A percentile compares a stretch with the other conserved stretches of the same genome.
phyloP scores from a whole-genome alignment of 2,797 vertebrate species.

The Pseudochaenichthys georgianus region DNA sequence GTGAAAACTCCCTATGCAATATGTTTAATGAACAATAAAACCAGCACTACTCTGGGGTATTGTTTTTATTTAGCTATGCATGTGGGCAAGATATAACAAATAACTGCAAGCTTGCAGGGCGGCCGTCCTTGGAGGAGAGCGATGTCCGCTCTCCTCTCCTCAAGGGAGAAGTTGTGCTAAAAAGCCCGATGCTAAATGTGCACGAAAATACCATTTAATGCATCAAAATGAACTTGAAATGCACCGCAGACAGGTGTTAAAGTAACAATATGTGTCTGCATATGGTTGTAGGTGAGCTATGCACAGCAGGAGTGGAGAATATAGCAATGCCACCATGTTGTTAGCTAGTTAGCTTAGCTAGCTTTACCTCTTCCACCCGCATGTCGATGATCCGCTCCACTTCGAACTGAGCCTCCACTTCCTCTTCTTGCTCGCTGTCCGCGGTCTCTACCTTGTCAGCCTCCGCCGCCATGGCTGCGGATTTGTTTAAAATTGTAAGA shows the following conservation, averaged over 20 bases:
- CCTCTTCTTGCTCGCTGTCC: conserved; percentile 90
- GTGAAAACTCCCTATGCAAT: not conserved
- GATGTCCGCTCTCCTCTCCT: conserved; percentile 23
- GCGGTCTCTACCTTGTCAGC: conserved; percentile 75
- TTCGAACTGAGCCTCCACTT: conserved; percentile 91
- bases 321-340: conserved; percentile 58
- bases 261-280: not conserved
- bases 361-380: conserved; percentile 90
- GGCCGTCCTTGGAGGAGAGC: conserved; percentile 70
- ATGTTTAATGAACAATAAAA: not conserved
- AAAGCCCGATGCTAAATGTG: conserved; percentile 8
- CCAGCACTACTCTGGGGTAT: accelerated
- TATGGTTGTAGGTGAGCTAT: conserved; percentile 5
- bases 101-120: conserved; percentile 29
- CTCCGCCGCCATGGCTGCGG: conserved; percentile 68
- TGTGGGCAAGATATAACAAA: not conserved
- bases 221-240: not conserved
- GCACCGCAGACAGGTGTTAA: accelerated
- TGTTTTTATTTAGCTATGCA: not conserved
- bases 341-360: conserved; percentile 54
- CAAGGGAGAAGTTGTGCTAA: conserved; percentile 63
- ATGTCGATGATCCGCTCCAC: conserved; percentile 97
- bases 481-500: not conserved
- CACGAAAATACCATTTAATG: not conserved
- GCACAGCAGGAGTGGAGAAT: conserved; percentile 31